Percentiles rank a stretch among this genome's conserved stretches.
Conservation (phyloP, 2,888 invertebrate genomes). For the Heliconius aoede region DNA sequence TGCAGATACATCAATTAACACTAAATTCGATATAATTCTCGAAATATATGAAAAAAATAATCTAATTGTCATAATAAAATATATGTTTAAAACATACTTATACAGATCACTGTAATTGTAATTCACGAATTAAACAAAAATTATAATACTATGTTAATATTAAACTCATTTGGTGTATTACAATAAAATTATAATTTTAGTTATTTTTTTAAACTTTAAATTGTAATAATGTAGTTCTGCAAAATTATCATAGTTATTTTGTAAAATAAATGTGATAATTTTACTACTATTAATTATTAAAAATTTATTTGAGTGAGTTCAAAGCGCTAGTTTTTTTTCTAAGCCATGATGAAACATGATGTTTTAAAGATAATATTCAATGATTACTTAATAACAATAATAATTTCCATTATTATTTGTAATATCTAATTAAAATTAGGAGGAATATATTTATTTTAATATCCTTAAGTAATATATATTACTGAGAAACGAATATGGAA, state of each 20-base stretch:
- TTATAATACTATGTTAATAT: slow-evolving; percentile 1
- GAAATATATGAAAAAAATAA: slow-evolving; percentile 32
- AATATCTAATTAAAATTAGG: not conserved
- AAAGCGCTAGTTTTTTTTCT: not conserved
- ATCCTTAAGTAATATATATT: slow-evolving; percentile 6
- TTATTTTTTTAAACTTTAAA: not conserved
- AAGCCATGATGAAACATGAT: not conserved
- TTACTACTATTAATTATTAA: not conserved
- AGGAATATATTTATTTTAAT: slow-evolving; percentile 19
- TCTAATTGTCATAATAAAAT: slow-evolving; percentile 26
- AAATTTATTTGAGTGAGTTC: not conserved
- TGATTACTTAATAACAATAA: slow-evolving; percentile 6
- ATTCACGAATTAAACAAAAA: not conserved
- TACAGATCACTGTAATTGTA: not conserved
- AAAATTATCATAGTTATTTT: not conserved
- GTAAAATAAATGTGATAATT: too few relatives aligned
- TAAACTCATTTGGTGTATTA: not conserved
- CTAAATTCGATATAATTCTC: slow-evolving; percentile 29
- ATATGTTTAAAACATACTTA: not conserved
- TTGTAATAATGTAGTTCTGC: not conserved
- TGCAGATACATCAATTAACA: slow-evolving; percentile 33
- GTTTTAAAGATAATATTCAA: not conserved
- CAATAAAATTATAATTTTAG: not conserved
- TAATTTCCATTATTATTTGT: not conserved
- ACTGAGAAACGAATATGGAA: slow-evolving; percentile 16